These are phyloP conservation scores for Herpetotheres cachinnans DNA, from an alignment of 2,113 vertebrate genomes.

Conservation along the genomic window DNA sequence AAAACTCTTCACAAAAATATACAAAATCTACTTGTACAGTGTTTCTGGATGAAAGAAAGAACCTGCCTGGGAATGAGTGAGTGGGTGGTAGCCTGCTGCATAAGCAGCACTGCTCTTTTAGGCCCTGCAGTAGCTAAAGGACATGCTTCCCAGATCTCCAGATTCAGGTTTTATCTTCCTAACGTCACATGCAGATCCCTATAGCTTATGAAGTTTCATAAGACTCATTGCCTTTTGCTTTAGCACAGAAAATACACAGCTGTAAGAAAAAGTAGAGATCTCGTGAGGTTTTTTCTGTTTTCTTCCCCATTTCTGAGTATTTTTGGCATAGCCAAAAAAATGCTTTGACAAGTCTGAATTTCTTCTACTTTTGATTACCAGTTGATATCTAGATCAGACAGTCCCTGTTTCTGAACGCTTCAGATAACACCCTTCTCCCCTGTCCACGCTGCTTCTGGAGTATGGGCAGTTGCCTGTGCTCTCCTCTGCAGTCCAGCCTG, in stretches of 20 bases:
- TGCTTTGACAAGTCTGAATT: neutral
- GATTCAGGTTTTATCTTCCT: neutral
- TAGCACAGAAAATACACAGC: neutral
- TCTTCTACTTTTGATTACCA: neutral
- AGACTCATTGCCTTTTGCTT: neutral
- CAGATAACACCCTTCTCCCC: neutral
- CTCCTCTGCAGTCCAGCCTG: neutral
- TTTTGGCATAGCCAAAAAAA: neutral
- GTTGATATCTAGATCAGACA: neutral
- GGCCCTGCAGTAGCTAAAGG: neutral
- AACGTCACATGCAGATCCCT: neutral
- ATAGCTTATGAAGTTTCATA: neutral
- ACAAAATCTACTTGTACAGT: neutral
- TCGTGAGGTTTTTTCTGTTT: neutral
- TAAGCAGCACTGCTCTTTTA: neutral
- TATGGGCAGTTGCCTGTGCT: rapidly evolving
- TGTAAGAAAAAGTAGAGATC: neutral
- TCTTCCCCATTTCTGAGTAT: neutral
- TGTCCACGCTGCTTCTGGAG: neutral
- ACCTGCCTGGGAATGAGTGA: neutral
- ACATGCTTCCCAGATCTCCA: neutral
- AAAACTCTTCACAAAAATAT: neutral
- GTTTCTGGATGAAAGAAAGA: neutral
- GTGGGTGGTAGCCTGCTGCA: neutral
- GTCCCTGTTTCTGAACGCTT: neutral